Evolutionary conservation across 1,140 invertebrate genomes (phyloP), one percentile per base, ranked within the genome.

Genomic region (Drosophila tani): DNA sequence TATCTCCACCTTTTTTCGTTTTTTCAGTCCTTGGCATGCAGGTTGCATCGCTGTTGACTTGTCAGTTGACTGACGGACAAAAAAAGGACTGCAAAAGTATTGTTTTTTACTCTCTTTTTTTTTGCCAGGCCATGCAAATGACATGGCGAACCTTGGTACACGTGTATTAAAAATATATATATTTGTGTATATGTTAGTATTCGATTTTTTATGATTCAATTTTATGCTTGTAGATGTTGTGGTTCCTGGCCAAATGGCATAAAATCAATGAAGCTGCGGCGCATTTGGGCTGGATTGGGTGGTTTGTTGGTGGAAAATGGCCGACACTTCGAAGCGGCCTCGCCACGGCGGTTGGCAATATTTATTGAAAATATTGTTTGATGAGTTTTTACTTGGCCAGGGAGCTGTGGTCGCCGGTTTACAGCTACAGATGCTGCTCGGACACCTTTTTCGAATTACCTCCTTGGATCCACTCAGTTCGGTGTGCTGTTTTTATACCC

Each of bases 291-390:
- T 49, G 41, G 17, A 17, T 29, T 45, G 41, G 65, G 58, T 15
- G 41, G 65, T 29, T 19, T 35, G 45, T 19, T 21, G 40, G 7
- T 35, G 45, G 59, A 53, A 79, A 86, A 87, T 82, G 70, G 70
- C 51, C 59, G 62, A 47, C 82, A 81, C 65, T 62, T 59, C 24
- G 24, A n/a, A 24, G 19, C 49, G 17, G 21, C 53, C 47, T 43
- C 51, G 24, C 63, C 27, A 19, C 56, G 35, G 3, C 53, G 59
- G 56, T 84, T 84, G 85, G 90, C 85, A 87, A 81, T 88, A 88
- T 88, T 84, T 88, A 88, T 90, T 88, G 84, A 90, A 88, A 88
- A 88, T 85, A 88, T 88, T 81, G 84, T 88, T 88, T 90, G 85
- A 88, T 88, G 85, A 88, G 84, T 88, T 87, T 88, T 87, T 87